These are phyloP conservation scores for Solenopsis invicta DNA, from an alignment of 1,140 invertebrate genomes.

Conservation along the genomic window DNA sequence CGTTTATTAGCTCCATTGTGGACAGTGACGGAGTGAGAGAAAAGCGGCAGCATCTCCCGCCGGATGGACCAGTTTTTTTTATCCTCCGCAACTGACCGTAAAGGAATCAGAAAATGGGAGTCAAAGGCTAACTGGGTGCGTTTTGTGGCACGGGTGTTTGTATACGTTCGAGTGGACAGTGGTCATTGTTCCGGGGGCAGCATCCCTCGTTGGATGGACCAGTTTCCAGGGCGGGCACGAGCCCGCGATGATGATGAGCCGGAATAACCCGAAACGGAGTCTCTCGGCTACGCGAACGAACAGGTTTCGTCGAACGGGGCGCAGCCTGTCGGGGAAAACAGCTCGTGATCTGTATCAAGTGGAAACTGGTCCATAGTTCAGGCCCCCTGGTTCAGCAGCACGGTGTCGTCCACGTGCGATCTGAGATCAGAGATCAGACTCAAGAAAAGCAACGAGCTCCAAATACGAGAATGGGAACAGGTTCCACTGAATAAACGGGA, in stretches of 20 bases:
- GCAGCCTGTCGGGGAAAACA: slow-evolving; percentile 74
- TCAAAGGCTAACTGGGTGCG: slow-evolving; percentile 83
- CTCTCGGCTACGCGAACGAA: slow-evolving; percentile 82
- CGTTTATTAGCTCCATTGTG: slow-evolving; percentile 66
- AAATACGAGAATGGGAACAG: slow-evolving; percentile 42
- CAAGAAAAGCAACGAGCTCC: slow-evolving; percentile 47
- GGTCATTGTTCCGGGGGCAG: slow-evolving; percentile 78
- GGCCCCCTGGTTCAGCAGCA: slow-evolving; percentile 42
- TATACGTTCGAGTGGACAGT: slow-evolving; percentile 81
- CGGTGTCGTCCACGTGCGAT: slow-evolving; percentile 58
- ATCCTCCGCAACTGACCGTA: slow-evolving; percentile 61
- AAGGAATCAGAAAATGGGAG: slow-evolving; percentile 69
- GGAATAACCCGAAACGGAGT: slow-evolving; percentile 73
- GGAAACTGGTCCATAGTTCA: slow-evolving; percentile 84
- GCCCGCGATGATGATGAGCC: slow-evolving; percentile 34
- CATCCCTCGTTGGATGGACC: slow-evolving; percentile 82
- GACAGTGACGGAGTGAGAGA: slow-evolving; percentile 35
- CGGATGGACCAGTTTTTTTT: slow-evolving; percentile 72
- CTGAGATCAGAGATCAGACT: slow-evolving; percentile 72
- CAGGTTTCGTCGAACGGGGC: slow-evolving; percentile 80
- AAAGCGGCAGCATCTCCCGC: slow-evolving; percentile 73
- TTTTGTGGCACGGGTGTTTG: slow-evolving; percentile 80
- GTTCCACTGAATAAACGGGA: slow-evolving; percentile 58
- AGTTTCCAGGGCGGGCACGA: slow-evolving; percentile 77
- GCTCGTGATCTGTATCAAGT: slow-evolving; percentile 84